Evolutionary conservation across 2,797 vertebrate species (phyloP).

Genomic region (Emydoidea blandingii): DNA sequence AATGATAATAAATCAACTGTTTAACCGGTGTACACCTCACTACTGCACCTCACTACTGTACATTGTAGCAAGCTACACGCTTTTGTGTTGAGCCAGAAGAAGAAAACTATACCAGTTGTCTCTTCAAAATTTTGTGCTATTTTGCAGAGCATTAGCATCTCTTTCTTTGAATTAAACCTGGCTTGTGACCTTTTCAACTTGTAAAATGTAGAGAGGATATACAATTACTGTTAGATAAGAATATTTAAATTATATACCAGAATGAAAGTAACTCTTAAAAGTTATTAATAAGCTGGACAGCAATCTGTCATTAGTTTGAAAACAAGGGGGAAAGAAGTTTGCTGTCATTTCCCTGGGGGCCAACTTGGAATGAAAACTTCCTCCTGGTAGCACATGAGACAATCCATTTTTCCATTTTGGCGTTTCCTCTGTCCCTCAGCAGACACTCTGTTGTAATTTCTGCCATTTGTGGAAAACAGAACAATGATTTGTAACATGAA

Average conservation of each 20-base stretch:
- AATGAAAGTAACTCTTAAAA: background rate
- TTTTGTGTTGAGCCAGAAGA: background rate
- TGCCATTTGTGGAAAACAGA: slow-evolving; percentile 65
- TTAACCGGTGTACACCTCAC: background rate
- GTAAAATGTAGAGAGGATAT: background rate
- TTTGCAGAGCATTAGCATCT: background rate
- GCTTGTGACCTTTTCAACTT: slow-evolving; percentile 2
- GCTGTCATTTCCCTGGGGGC: background rate
- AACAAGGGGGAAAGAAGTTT: background rate
- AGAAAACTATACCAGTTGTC: background rate
- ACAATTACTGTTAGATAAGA: background rate
- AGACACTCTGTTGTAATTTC: slow-evolving; percentile 54
- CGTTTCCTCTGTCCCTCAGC: slow-evolving; percentile 44
- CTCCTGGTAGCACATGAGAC: slow-evolving; percentile 10
- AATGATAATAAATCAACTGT: background rate
- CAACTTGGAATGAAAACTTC: slow-evolving; percentile 37
- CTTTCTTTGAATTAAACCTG: background rate
- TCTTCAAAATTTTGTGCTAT: background rate
- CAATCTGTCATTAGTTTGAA: background rate
- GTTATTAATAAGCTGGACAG: background rate
- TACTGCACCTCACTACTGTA: background rate
- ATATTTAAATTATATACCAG: background rate
- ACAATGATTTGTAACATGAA: slow-evolving; percentile 48
- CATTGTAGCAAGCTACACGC: background rate
- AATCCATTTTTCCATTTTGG: slow-evolving; percentile 54